phyloP scores from a whole-genome alignment of 2,113 vertebrate species.

The Rhinopithecus roxellana region DNA sequence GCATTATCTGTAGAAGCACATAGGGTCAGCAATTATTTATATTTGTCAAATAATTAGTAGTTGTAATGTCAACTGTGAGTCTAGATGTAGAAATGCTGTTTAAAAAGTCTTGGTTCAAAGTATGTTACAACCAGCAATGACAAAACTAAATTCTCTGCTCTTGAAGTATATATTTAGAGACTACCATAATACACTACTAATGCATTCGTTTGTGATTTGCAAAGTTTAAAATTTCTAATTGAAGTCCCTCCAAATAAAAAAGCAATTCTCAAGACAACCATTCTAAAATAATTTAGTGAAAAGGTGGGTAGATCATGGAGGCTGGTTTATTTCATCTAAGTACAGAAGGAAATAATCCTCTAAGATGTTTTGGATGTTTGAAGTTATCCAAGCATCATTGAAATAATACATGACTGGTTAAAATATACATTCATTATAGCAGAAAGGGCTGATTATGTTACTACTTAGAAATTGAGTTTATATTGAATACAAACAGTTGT shows the following conservation, averaged over 20 bases:
- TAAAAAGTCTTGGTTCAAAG: background rate
- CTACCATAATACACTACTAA: background rate
- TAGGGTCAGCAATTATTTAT: background rate
- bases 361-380: conserved; percentile 11
- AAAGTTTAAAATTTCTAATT: conserved; percentile 17
- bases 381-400: conserved; percentile 18
- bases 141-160: background rate
- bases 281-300: conserved; percentile 18
- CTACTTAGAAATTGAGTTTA: background rate
- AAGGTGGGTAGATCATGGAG: background rate
- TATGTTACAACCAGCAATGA: background rate
- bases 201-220: conserved; percentile 22
- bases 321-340: background rate
- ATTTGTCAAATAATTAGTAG: background rate
- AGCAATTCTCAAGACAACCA: background rate
- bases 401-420: conserved; percentile 26
- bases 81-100: background rate
- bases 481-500: background rate
- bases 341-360: background rate
- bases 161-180: background rate
- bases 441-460: background rate
- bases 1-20: background rate
- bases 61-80: background rate
- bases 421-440: conserved; percentile 17
- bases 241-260: background rate